phyloP scores from a whole-genome alignment of 1,140 invertebrate species.

The Ctenoplectra terminalis region DNA sequence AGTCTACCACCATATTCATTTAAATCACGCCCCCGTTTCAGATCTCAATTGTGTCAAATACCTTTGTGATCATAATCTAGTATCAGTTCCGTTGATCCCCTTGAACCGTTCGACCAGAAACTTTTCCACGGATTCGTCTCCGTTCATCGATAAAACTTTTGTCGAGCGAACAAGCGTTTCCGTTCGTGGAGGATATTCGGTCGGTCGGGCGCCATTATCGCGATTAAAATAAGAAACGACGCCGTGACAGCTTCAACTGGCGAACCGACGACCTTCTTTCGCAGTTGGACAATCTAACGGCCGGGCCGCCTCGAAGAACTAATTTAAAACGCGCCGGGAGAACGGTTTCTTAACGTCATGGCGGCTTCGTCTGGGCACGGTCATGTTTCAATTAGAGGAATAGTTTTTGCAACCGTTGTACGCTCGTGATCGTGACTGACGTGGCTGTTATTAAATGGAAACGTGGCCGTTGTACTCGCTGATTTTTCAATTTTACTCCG shows the following conservation, averaged over 20 bases:
- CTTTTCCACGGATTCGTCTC: conserved; percentile 19
- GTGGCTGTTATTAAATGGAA: conserved; percentile 6
- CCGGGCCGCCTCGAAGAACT: conserved; percentile 15
- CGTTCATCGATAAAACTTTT: too few species aligned
- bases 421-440: conserved; percentile 3
- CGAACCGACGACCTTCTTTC: conserved; percentile 9
- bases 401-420: not conserved
- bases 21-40: too few species aligned
- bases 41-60: too few species aligned
- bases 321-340: conserved; percentile 50
- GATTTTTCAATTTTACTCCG: conserved; percentile 1
- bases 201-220: conserved; percentile 40
- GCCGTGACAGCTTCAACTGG: conserved; percentile 18
- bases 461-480: not conserved
- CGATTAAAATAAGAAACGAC: conserved; percentile 65
- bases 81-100: too few species aligned
- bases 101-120: conserved; percentile 5
- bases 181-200: conserved; percentile 17
- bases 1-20: too few species aligned
- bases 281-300: not conserved
- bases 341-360: not conserved
- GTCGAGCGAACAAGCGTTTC: too few species aligned
- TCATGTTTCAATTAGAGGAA: conserved; percentile 27
- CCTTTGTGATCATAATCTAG: too few species aligned
- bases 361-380: not conserved